phyloP scores from a whole-genome alignment of 2,888 invertebrate species.

The Notodonta ziczac region DNA sequence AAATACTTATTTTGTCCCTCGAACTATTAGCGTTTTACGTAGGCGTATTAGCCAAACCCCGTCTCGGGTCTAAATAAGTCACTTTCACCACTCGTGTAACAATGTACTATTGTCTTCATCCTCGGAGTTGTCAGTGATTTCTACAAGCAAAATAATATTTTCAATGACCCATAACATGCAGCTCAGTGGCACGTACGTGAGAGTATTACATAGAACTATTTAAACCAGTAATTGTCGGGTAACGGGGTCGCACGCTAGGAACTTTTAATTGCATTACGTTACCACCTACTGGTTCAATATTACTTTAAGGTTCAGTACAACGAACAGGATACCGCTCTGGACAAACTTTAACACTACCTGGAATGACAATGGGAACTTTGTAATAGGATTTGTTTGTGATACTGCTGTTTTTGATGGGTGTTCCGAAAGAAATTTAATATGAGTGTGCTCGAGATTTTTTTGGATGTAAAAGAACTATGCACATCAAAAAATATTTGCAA shows the following conservation, averaged over 20 bases:
- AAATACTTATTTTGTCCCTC: too few species aligned
- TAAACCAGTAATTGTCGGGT: conserved; percentile 23
- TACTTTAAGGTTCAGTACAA: conserved; percentile 3
- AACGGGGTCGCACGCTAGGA: conserved; percentile 26
- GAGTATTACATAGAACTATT: conserved; percentile 10
- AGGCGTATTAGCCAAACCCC: too few species aligned
- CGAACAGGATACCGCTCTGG: not conserved
- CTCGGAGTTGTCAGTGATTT: not conserved
- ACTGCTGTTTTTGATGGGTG: conserved; percentile 10
- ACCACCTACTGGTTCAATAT: conserved; percentile 7
- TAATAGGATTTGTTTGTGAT: conserved; percentile 30
- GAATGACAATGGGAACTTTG: conserved; percentile 22
- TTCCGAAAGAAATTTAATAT: conserved; percentile 6
- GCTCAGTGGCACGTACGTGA: conserved; percentile 2
- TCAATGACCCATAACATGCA: not conserved
- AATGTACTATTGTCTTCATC: too few species aligned
- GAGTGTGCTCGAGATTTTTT: not conserved
- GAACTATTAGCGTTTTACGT: too few species aligned
- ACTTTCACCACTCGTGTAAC: too few species aligned
- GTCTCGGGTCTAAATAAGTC: too few species aligned
- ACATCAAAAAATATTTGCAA: too few species aligned
- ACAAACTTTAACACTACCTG: conserved; percentile 12
- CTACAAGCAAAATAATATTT: not conserved
- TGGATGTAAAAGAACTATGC: too few species aligned
- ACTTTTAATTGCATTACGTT: conserved; percentile 44